A percentile compares a stretch with the other conserved stretches of the same genome.
Conservation (phyloP, 2,888 invertebrate genomes). For the Coenonympha arcania region DNA sequence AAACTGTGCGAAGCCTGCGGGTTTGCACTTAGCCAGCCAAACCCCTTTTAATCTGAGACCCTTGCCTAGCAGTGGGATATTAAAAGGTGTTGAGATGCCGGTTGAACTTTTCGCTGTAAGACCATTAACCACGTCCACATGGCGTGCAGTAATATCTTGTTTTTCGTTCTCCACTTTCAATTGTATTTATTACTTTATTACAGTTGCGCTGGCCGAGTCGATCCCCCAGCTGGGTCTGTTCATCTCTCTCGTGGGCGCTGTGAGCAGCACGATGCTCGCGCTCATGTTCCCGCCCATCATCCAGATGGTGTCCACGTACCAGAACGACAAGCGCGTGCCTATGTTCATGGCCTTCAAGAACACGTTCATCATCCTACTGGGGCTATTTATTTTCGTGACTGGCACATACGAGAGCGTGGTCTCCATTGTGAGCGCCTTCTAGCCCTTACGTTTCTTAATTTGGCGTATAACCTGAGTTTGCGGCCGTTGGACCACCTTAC, state of each 20-base stretch:
- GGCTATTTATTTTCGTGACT: constrained; percentile 80
- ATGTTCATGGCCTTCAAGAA: constrained; percentile 73
- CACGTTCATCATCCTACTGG: constrained; percentile 77
- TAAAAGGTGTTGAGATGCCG: too few species aligned
- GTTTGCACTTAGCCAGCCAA: too few species aligned
- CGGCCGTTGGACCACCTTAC: too few species aligned
- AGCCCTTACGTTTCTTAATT: neutral
- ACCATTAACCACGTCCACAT: too few species aligned
- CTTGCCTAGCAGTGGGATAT: too few species aligned
- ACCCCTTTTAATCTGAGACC: too few species aligned
- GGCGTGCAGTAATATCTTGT: too few species aligned
- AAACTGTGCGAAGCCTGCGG: too few species aligned
- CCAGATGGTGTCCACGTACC: constrained; percentile 81
- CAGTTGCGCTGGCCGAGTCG: constrained; percentile 88
- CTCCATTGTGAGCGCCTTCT: constrained; percentile 62
- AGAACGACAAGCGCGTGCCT: constrained; percentile 69
- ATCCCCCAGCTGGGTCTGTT: constrained; percentile 90
- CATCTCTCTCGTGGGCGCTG: constrained; percentile 92
- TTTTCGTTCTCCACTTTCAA: too few species aligned
- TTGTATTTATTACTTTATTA: neutral
- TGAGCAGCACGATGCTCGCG: constrained; percentile 90
- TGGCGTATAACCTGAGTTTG: neutral
- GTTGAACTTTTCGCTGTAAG: too few species aligned
- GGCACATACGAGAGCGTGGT: constrained; percentile 83
- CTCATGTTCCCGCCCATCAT: constrained; percentile 91